Base-by-base conservation (phyloP, 2,113 vertebrate genomes). In the Romanogobio albipinnatus region DNA sequence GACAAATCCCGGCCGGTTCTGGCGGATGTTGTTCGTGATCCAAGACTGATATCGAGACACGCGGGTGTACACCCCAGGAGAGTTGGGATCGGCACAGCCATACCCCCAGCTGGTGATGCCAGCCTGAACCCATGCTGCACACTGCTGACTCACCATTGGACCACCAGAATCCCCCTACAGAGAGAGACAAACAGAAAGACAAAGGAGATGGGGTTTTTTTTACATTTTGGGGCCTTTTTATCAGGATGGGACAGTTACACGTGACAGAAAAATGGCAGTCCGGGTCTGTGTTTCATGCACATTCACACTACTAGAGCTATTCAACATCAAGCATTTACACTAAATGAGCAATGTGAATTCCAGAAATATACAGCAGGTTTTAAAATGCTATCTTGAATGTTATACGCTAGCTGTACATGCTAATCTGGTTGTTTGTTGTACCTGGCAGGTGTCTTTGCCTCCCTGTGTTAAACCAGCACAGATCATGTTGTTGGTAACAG, bases 51-150 rank as follows among this genome's bases (percentile, higher is more conserved):
- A 87, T 22, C 24, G 62, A 10, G 86, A 79, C 53, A 85, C 79
- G 0, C 3, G 53, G 4, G 86, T 79, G 22, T 85, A 87, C 29
- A 85, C 86, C 33, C 79, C 83, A 74, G 86, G 86, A 19, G 9
- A 3, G n/a, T 74, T 62, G 1, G 33, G 61, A 7, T 64, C 2
- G 33, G 83, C 86, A 74, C 83, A 85, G 2, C 83, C 86, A 36
- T 19, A 1, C 19, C 86, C 86, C 79, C 79, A 87, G 86, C 86
- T 85, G 14, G 86, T 87, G 84, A 87, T 79, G 24, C 86, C 86
- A 79, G 84, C 36, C 75, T 75, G 86, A 66, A 87, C n/a, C 86
- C 86, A 87, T 56, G 74, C 33, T 64, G 45, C 0, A 75, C 80
- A 70, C 51, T 77, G 22, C 22, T 47, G 82, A 43, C 3, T 79